These are phyloP conservation scores for Bovichtus variegatus DNA, from an alignment of 2,797 vertebrate genomes.

Conservation along the genomic window DNA sequence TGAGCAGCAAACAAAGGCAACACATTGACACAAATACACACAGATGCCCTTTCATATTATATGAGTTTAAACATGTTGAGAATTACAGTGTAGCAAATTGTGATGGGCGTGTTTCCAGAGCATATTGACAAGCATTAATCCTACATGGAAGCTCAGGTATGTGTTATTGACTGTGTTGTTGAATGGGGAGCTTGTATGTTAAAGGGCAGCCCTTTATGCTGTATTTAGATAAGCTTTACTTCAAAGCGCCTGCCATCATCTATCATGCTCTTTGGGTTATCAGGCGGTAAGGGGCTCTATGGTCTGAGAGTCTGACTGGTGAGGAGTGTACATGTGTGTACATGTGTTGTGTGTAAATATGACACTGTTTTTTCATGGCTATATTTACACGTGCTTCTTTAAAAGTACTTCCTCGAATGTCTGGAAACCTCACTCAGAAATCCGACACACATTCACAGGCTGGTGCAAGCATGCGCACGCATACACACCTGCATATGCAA, in stretches of 20 bases:
- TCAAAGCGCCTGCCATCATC: slow-evolving; percentile 76
- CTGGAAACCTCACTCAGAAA: slow-evolving; percentile 58
- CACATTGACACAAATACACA: slow-evolving; percentile 33
- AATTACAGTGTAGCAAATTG: slow-evolving; percentile 33
- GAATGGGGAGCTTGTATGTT: slow-evolving; percentile 72
- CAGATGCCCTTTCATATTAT: slow-evolving; percentile 37
- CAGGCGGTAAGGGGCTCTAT: slow-evolving; percentile 45
- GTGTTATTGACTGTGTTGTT: slow-evolving; percentile 68
- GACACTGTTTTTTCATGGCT: slow-evolving; percentile 67
- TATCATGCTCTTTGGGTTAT: slow-evolving; percentile 75
- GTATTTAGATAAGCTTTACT: slow-evolving; percentile 77
- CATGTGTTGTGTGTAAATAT: slow-evolving; percentile 69
- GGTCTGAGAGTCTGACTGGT: slow-evolving; percentile 60
- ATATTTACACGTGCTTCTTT: slow-evolving; percentile 75
- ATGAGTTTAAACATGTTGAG: slow-evolving; percentile 43
- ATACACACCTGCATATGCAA: slow-evolving; percentile 27
- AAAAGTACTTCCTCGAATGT: slow-evolving; percentile 67
- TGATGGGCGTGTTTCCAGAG: slow-evolving; percentile 39
- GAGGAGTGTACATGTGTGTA: slow-evolving; percentile 54
- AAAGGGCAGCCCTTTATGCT: slow-evolving; percentile 67
- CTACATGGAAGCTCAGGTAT: slow-evolving; percentile 74
- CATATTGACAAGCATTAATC: slow-evolving; percentile 72
- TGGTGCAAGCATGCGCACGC: slow-evolving; percentile 13
- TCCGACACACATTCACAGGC: slow-evolving; percentile 59
- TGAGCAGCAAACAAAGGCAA: slow-evolving; percentile 47